Base-by-base conservation (phyloP, 2,888 invertebrate species). In the Microplitis deprimator region DNA sequence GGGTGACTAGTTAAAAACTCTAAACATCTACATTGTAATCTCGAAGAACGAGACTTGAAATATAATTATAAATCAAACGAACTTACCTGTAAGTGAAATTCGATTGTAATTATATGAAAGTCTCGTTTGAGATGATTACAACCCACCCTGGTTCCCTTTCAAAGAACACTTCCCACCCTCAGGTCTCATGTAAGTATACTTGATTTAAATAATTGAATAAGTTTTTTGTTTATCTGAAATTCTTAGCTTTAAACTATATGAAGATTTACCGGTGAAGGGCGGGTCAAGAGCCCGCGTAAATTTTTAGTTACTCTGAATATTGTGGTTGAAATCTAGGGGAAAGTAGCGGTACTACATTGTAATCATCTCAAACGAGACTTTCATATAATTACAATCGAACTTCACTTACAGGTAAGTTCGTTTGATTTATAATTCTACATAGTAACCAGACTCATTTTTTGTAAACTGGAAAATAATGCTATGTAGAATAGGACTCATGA, bases 321-420 rank as follows among this genome's bases (percentile, higher is more conserved):
- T 68, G 41, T 17, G 68, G 20, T 62, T 62, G 17, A 50, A 50
- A 62, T 62, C 17, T 62, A 17, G 17, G 8, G 8, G 1, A 62
- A 62, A 20, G 20, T 17, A 50, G 62, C 62, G 17, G 7, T n/a
- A 68, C 40, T 68, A 68, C 50, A n/a, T 40, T 68, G 1, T 17
- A 50, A 68, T 68, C 8, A 68, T 40, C 17, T 68, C 68, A 10
- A 40, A 41, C n/a, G 17, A 68, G 41, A 8, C 41, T 40, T 68
- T 41, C 41, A 40, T 68, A 68, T 40, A 41, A 68, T 68, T 68
- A 40, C 17, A 16, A 68, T 68, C 40, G 41, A 68, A 68, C 40
- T 39, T 68, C 68, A 68, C 68, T 68, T 68, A 50, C 50, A 50
- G 65, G 65, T 67, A 67, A 67, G 65, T 67, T 67, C 13, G 39